Conservation (phyloP, 2,113 vertebrate genomes). For the Stomatorhinus ivindoensis region DNA sequence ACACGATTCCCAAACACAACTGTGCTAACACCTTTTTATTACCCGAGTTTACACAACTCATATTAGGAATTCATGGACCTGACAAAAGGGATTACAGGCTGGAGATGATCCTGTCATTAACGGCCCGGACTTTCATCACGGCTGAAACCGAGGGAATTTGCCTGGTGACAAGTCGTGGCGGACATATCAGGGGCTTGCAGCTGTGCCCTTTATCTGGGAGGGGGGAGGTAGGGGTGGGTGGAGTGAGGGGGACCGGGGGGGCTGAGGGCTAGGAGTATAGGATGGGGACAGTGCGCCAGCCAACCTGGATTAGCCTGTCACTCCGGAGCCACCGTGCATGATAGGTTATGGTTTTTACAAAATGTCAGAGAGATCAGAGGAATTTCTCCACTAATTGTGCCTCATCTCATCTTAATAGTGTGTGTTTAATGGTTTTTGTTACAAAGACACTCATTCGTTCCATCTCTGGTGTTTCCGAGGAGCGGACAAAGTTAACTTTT, state of each 20-base stretch:
- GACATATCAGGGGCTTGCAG: slow-evolving; percentile 99
- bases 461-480: slow-evolving; percentile 5
- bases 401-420: slow-evolving; percentile 94
- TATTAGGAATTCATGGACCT: slow-evolving; percentile 99
- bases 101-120: slow-evolving; percentile 99
- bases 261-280: slow-evolving; percentile 76
- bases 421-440: slow-evolving; percentile 95
- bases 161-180: slow-evolving; percentile 87
- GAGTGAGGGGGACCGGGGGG: neutral
- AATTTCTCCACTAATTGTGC: slow-evolving; percentile 99
- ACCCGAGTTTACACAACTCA: slow-evolving; percentile 99
- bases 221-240: neutral
- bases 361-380: slow-evolving; percentile 99
- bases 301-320: slow-evolving; percentile 99
- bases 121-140: slow-evolving; percentile 99
- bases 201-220: slow-evolving; percentile 94
- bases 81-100: slow-evolving; percentile 99
- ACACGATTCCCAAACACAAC: slow-evolving; percentile 94
- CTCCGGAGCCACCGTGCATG: slow-evolving; percentile 80
- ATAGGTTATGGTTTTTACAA: slow-evolving; percentile 98
- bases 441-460: slow-evolving; percentile 73
- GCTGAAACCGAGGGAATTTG: slow-evolving; percentile 99
- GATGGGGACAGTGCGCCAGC: slow-evolving; percentile 87
- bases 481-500: slow-evolving; percentile 14
- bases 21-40: slow-evolving; percentile 99